These are phyloP conservation scores for Heliothis virescens DNA, from an alignment of 1,140 invertebrate genomes.

Conservation along the genomic window DNA sequence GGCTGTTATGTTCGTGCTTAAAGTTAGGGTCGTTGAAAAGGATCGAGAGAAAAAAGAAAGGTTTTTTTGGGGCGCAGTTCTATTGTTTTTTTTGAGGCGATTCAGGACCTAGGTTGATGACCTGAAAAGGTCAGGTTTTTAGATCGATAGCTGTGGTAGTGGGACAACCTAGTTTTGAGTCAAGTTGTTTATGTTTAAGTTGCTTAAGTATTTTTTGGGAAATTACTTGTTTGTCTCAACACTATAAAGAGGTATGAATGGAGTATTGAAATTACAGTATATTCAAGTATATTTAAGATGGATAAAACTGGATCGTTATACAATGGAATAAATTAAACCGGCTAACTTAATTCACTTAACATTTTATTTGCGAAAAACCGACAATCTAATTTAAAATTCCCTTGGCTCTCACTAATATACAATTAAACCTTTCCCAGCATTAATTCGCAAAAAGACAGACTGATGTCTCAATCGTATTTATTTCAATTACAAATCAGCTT, in stretches of 20 bases:
- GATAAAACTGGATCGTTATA: not conserved
- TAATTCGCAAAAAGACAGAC: conserved; percentile 35
- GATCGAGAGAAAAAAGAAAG: not conserved
- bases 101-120: conserved; percentile 3
- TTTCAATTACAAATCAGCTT: conserved; percentile 54
- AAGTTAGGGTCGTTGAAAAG: not conserved
- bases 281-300: too few species aligned
- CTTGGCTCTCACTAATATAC: not conserved
- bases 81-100: not conserved
- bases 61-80: not conserved
- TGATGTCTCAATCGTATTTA: conserved; percentile 44
- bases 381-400: conserved; percentile 18
- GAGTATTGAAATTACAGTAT: too few species aligned
- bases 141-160: too few species aligned
- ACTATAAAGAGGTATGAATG: too few species aligned
- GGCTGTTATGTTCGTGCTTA: conserved; percentile 18
- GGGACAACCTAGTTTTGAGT: too few species aligned
- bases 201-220: too few species aligned
- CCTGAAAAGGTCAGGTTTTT: too few species aligned
- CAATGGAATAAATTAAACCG: conserved; percentile 3
- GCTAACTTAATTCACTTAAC: conserved; percentile 2
- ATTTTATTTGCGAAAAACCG: conserved; percentile 18
- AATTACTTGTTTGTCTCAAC: too few species aligned
- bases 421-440: conserved; percentile 39
- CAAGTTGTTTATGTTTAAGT: too few species aligned